Conservation (phyloP, 2,113 vertebrate genomes). For the Bubo blakistoni region DNA sequence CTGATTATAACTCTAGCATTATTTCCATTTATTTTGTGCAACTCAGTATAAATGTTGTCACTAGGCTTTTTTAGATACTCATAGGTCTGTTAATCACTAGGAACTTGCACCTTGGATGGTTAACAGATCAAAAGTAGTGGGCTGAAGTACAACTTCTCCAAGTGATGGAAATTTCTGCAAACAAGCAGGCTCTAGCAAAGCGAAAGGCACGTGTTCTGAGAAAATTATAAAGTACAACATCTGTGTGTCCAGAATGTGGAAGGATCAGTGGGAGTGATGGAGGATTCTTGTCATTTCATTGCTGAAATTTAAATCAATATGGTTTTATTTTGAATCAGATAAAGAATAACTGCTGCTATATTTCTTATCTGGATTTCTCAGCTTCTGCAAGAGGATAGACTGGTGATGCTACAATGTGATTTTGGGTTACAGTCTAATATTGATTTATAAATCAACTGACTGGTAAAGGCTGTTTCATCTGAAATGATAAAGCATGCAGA, state of each 20-base stretch:
- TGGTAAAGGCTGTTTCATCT: neutral
- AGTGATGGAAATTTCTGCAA: neutral
- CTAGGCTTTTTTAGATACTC: neutral
- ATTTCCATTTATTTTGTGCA: neutral
- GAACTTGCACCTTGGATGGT: neutral
- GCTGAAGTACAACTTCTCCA: neutral
- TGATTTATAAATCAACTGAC: neutral
- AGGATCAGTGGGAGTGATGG: neutral
- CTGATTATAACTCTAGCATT: neutral
- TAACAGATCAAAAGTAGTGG: neutral
- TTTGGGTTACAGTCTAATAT: neutral
- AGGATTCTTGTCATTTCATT: neutral
- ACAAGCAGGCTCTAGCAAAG: neutral
- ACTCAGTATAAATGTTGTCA: neutral
- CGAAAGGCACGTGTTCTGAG: neutral
- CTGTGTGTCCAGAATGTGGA: neutral
- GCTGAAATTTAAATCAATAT: neutral
- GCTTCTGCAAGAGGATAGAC: neutral
- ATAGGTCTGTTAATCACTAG: neutral
- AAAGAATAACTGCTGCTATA: neutral
- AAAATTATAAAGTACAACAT: neutral
- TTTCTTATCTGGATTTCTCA: neutral
- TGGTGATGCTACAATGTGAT: neutral
- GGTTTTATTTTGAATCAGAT: neutral
- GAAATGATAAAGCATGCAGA: neutral